These are phyloP conservation scores for Idaea aversata DNA, from an alignment of 2,888 invertebrate genomes.

Conservation along the genomic window DNA sequence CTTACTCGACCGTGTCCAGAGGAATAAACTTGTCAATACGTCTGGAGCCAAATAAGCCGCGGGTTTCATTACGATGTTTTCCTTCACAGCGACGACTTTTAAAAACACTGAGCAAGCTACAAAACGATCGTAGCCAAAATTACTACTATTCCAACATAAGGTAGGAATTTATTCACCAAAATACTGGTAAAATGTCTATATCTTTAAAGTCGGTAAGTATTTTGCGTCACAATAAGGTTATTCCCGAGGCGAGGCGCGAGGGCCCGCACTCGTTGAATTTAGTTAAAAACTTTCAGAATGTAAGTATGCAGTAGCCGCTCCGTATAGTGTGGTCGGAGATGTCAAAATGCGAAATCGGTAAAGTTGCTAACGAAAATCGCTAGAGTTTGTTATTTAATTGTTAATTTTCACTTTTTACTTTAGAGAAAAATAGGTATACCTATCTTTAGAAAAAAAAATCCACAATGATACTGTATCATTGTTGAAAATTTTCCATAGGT, in stretches of 20 bases:
- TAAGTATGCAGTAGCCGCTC: background rate
- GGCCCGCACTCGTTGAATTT: constrained; percentile 45
- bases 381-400: no score
- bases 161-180: constrained; percentile 32
- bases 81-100: no score
- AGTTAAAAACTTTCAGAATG: constrained; percentile 52
- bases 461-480: no score
- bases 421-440: no score
- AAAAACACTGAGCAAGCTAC: no score
- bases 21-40: no score
- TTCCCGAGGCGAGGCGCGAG: constrained; percentile 45
- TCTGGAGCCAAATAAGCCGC: no score
- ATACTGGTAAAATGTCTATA: constrained; percentile 42
- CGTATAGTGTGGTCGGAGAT: background rate
- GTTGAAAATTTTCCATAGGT: no score
- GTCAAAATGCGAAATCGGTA: background rate
- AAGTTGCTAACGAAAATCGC: background rate
- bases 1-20: no score
- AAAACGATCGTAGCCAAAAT: constrained; percentile 7
- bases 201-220: constrained; percentile 36
- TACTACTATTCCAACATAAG: constrained; percentile 40
- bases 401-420: no score
- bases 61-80: no score
- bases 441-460: no score
- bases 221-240: constrained; percentile 52